These are phyloP conservation scores for Dendrophyllia cribrosa DNA, from an alignment of 64 coral and sea anemone genomes.

Conservation along the genomic window DNA sequence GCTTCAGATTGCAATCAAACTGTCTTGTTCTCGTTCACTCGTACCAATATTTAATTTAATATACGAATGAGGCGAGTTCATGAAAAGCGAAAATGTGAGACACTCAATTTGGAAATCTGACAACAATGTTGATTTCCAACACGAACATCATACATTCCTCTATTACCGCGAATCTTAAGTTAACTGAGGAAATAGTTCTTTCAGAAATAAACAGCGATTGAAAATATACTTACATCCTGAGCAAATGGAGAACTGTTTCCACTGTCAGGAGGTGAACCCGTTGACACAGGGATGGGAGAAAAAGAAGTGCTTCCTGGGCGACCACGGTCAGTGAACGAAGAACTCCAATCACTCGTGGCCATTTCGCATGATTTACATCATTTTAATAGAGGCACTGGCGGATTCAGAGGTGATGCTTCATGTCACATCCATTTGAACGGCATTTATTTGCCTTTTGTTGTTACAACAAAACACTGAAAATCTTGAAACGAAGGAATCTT, in stretches of 20 bases:
- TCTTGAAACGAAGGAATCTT: not conserved
- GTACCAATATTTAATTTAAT: no score
- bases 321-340: conserved; percentile 35
- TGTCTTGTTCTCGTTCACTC: no score
- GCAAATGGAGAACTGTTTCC: conserved; percentile 86
- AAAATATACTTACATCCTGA: conserved; percentile 76
- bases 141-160: no score
- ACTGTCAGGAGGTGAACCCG: conserved; percentile 75
- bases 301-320: conserved; percentile 13
- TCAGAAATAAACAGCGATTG: not conserved
- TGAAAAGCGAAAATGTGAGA: no score
- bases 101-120: no score
- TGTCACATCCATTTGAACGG: conserved; percentile 36
- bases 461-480: not conserved
- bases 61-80: no score
- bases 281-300: conserved; percentile 78
- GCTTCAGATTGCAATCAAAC: no score
- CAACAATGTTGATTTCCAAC: no score
- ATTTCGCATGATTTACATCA: conserved; percentile 27
- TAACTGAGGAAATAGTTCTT: not conserved
- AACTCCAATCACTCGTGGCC: conserved; percentile 62
- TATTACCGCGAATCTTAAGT: no score
- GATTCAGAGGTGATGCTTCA: not conserved
- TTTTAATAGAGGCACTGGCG: not conserved
- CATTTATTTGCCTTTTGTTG: not conserved